Base-by-base conservation (phyloP, 2,113 vertebrate genomes). In the Oncorhynchus mykiss region DNA sequence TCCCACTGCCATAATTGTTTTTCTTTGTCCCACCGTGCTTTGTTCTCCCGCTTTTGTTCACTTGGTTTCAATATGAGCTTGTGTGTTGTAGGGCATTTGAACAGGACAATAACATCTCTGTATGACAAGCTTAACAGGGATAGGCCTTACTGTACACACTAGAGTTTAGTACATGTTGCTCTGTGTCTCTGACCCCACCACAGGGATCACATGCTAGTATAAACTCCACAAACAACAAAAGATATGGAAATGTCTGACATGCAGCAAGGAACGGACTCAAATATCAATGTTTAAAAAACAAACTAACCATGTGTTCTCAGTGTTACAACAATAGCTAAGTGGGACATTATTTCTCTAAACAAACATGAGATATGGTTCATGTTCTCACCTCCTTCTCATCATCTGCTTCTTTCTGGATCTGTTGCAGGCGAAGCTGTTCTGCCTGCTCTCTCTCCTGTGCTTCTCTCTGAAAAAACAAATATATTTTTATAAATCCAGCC, bases 391-490 rank as follows among this genome's bases (percentile, higher is more conserved):
- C 97, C 81, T 97, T 95, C 82, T 99, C 98, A 51, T 99, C 97
- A 81, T 98, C 97, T 87, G 98, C 96, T 49, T 99, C 97, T 89
- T 96, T 99, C 80, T 89, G 95, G 87, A 98, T 98, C 84, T 95
- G 97, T 70, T 99, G 95, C 93, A 96, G 93, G 83, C 97, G 97
- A 82, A 96, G 95, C 80, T 97, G 97, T 86, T 99, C 98, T 1
- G 98, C 97, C 91, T 98, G 96, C 89, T 98, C 97, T 91, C 94
- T 95, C 88, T 99, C 98, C 82, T 99, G 97, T 31, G 94, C 96
- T 95, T 99, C 97, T 82, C 98, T 96, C 98, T 99, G 83, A 78
- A 77, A 82, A 45, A 45, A 12, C 13, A 60, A 67, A 75, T 18
- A 70, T 5, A 64, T 54, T 54, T 54, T 3, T 54, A 14, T 18